These are phyloP conservation scores for Brachionus calyciflorus DNA, from an alignment of 1,140 invertebrate species.

Conservation along the genomic window DNA sequence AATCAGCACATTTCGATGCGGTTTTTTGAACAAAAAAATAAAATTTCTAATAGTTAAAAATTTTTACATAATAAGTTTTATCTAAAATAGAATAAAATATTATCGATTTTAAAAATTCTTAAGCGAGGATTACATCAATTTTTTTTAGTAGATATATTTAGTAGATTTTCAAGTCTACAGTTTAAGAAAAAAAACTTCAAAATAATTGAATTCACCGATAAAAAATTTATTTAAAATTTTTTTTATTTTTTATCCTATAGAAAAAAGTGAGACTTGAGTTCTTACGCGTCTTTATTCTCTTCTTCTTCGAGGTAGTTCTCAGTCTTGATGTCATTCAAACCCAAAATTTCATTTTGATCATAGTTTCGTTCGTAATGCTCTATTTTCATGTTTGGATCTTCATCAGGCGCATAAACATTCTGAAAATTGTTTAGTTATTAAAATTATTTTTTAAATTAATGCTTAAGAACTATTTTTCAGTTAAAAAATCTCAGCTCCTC, in stretches of 20 bases:
- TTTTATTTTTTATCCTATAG: background rate
- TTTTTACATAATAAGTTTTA: no score
- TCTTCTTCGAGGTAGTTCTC: conserved; percentile 68
- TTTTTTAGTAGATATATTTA: no score
- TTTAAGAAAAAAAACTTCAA: no score
- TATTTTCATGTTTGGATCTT: conserved; percentile 73
- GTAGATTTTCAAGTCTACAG: conserved; percentile 24
- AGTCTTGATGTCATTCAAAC: conserved; percentile 93
- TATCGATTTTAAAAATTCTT: no score
- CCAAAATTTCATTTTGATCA: conserved; percentile 92
- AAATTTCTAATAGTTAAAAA: no score
- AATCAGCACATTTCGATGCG: no score
- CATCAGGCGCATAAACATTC: conserved; percentile 72
- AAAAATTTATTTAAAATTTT: background rate
- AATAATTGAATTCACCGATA: background rate
- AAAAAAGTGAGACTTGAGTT: no score
- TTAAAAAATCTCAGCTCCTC: no score
- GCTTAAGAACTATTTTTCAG: background rate
- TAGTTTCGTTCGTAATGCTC: conserved; percentile 76
- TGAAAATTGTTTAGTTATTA: conserved; percentile 55
- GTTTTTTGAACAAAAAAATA: no score
- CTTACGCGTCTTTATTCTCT: no score
- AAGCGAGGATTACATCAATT: no score
- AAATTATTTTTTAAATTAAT: conserved; percentile 17
- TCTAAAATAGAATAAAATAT: no score